Percentiles rank a stretch among this genome's conserved stretches.
Evolutionary conservation across 2,888 invertebrate species (phyloP).

Genomic region (Tipula unca): DNA sequence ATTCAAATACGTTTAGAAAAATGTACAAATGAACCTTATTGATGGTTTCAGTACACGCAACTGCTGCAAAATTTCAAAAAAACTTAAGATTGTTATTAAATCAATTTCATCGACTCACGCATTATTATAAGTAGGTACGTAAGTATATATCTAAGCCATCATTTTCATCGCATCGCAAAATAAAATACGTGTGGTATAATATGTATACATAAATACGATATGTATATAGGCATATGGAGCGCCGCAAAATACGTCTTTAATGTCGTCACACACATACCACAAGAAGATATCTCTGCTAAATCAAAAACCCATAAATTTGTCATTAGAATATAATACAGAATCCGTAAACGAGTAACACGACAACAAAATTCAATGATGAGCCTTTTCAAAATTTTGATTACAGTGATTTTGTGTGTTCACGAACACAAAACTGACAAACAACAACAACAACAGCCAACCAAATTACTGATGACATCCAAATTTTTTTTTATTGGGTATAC

Average conservation of each 20-base stretch:
- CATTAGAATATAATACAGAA: neutral
- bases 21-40: too few species aligned
- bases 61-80: too few species aligned
- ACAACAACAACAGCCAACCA: neutral
- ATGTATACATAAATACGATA: neutral
- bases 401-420: neutral
- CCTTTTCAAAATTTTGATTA: neutral
- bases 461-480: neutral
- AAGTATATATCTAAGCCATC: too few species aligned
- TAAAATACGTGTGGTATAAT: neutral
- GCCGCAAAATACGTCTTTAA: neutral
- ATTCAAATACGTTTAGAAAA: too few species aligned
- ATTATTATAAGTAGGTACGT: too few species aligned
- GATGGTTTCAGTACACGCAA: too few species aligned
- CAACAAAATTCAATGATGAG: neutral
- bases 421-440: neutral
- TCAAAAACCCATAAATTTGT: neutral
- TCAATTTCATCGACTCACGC: too few species aligned
- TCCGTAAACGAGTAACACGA: neutral
- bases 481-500: neutral
- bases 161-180: too few species aligned
- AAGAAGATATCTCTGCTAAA: neutral
- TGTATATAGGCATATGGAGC: neutral
- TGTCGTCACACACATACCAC: neutral
- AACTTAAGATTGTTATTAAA: too few species aligned